Base-by-base conservation (phyloP, 2,113 vertebrate species). In the Nymphicus hollandicus region DNA sequence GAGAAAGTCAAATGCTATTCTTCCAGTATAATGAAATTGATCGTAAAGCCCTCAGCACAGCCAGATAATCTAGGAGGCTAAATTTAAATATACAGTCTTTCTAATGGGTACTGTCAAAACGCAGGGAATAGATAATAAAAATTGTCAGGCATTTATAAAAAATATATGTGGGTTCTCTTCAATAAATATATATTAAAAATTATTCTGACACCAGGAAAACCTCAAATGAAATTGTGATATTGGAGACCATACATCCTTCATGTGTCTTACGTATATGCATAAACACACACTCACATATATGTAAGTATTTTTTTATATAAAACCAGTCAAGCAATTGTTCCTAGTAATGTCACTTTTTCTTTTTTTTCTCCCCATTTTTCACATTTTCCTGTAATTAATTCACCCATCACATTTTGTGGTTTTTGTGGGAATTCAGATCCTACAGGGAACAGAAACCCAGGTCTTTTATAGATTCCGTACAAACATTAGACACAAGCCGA, bases 251-350 rank as follows among this genome's bases (percentile, higher is more conserved):
- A 37, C 29, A 1, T 23, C 5, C 17, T 6, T 65, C 72, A 33
- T 3, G 0, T 24, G 2, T 13, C 9, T 58, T 33, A 27, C 28
- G 4, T n/a, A 63, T 37, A 22, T 37, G 3, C 2, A 1, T 29
- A 81, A 65, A 49, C 37, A 74, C 41, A 39, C 1, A n/a, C 19
- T 56, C 31, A 28, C 0, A 22, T 16, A 11, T 25, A 35, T 31
- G 11, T 4, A 35, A 47, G 3, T 3, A 19, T 4, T 1, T 55
- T 5, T 63, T 78, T 65, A 10, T 58, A 17, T 64, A 44, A 71
- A 76, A 71, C 1, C 13, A n/a, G 6, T 43, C 16, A 73, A 65
- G 1, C 29, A 73, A 18, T 17, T 55, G 20, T 58, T 76, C 66
- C 20, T 58, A 8, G 5, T 41, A 22, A 4, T 35, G 11, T n/a